Percentiles rank a stretch among this genome's conserved stretches.
phyloP scores from a whole-genome alignment of 2,113 vertebrate genomes.

The Bos taurus region ARS-UCD2.0 NC_037331.1:70008001-70008500 shows the following conservation, averaged over 20 bases:
- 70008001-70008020: not conserved
- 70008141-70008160: no score
- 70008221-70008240: no score
- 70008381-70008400: no score
- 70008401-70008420: no score
- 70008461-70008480: not conserved
- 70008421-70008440: no score
- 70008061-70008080: not conserved
- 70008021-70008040: not conserved
- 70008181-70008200: not conserved
- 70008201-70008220: not conserved
- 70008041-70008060: not conserved
- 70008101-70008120: not conserved
- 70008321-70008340: no score
- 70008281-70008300: no score
- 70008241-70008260: no score
- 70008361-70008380: no score
- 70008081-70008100: not conserved
- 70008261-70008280: no score
- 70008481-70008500: not conserved
- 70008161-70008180: rapidly evolving
- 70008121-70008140: not conserved
- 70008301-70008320: no score
- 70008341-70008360: no score
- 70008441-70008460: rapidly evolving